These are phyloP conservation scores for Cremastinae sp. DNA, from an alignment of 2,888 invertebrate species.

Conservation along the genomic window DNA sequence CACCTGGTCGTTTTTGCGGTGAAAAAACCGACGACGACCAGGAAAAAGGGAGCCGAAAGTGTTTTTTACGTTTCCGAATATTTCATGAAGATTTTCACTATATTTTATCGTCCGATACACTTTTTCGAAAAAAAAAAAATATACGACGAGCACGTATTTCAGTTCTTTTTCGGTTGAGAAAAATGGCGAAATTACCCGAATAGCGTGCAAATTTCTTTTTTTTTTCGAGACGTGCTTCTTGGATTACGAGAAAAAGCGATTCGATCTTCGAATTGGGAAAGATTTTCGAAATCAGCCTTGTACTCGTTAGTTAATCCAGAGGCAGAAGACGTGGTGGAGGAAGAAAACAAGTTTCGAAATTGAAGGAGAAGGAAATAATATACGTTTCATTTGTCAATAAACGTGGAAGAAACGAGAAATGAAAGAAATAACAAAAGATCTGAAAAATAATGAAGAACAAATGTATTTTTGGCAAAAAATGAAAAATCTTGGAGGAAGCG, in stretches of 20 bases:
- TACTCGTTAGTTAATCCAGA: constrained; percentile 39
- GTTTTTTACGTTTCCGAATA: not conserved
- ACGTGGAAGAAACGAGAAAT: not conserved
- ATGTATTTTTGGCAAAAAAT: not conserved
- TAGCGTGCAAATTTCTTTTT: not conserved
- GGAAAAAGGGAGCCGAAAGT: constrained; percentile 12
- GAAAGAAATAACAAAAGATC: not conserved
- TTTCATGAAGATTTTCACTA: no score
- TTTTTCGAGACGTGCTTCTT: constrained; percentile 9
- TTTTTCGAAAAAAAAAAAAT: no score
- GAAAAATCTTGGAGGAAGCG: constrained; percentile 77
- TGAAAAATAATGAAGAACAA: no score
- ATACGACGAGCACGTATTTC: no score
- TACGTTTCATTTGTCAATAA: constrained; percentile 12
- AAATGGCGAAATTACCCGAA: no score
- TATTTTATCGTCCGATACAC: no score
- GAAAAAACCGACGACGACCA: constrained; percentile 34
- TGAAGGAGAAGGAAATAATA: not conserved
- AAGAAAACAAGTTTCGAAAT: constrained; percentile 58
- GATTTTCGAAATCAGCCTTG: constrained; percentile 58
- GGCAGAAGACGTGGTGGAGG: not conserved
- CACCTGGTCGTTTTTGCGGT: constrained; percentile 59
- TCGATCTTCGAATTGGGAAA: constrained; percentile 18
- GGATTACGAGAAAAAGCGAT: not conserved
- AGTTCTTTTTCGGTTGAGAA: no score